Conservation (phyloP, 92 coral and sea anemone species). For the Zoanthus sociatus region DNA sequence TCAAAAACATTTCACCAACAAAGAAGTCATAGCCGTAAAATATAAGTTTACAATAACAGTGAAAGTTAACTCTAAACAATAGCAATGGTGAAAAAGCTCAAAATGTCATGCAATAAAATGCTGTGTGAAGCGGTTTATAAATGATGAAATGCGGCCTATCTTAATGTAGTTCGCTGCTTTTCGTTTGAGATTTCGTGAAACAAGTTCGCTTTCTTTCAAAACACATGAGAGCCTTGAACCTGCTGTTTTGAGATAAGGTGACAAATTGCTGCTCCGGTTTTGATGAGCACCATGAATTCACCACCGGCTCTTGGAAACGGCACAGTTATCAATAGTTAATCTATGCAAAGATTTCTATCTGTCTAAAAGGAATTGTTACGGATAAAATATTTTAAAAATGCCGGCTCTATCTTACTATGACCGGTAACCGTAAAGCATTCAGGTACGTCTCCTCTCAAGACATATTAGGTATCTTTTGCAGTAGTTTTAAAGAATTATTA, state of each 20-base stretch:
- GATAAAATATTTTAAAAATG: neutral
- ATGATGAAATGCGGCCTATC: neutral
- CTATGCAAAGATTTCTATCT: constrained; percentile 9
- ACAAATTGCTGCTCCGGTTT: constrained; percentile 33
- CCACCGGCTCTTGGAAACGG: constrained; percentile 35
- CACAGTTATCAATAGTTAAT: constrained; percentile 23
- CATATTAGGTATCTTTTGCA: neutral
- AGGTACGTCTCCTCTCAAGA: neutral
- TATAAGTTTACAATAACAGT: constrained; percentile 25
- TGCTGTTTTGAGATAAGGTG: constrained; percentile 24
- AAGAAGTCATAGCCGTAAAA: constrained; percentile 38
- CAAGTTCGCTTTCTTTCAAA: neutral
- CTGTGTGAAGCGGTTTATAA: neutral
- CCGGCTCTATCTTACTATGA: neutral
- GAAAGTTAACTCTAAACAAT: constrained; percentile 10
- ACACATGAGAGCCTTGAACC: neutral
- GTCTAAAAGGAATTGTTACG: constrained; percentile 6
- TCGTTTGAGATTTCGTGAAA: neutral
- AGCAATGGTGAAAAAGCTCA: neutral
- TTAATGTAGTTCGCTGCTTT: neutral
- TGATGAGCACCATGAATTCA: constrained; percentile 34
- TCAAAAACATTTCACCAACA: constrained; percentile 21
- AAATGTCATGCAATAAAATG: neutral
- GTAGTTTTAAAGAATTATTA: neutral
- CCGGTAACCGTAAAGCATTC: neutral